These are phyloP conservation scores for Archips crataeganus DNA, from an alignment of 2,888 invertebrate genomes.

Conservation along the genomic window DNA sequence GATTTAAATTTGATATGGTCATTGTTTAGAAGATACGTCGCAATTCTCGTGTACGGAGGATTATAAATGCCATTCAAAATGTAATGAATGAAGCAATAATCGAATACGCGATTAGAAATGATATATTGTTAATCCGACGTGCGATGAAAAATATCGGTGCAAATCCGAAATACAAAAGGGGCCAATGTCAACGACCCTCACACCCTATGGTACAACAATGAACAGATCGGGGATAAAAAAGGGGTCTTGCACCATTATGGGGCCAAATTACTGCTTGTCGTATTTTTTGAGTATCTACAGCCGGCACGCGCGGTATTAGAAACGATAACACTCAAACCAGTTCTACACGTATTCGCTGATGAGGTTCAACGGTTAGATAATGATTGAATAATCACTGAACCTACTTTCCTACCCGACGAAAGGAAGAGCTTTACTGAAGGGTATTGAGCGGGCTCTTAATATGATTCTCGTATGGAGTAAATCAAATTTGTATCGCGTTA, in stretches of 20 bases:
- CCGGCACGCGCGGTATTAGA: conserved; percentile 57
- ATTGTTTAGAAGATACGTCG: conserved; percentile 50
- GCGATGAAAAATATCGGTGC: conserved; percentile 74
- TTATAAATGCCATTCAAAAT: conserved; percentile 49
- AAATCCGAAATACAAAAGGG: conserved; percentile 73
- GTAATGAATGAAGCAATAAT: conserved; percentile 51
- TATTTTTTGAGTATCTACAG: conserved; percentile 53
- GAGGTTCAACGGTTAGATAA: conserved; percentile 40
- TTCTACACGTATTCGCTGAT: conserved; percentile 24
- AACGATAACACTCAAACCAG: conserved; percentile 46
- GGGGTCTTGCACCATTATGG: conserved; percentile 77
- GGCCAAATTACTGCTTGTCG: conserved; percentile 72
- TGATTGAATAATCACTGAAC: conserved; percentile 32
- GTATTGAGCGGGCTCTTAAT: conserved; percentile 25
- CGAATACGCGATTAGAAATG: conserved; percentile 67
- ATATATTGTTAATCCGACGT: conserved; percentile 76
- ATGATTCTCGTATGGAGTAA: conserved; percentile 54
- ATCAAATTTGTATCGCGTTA: conserved; percentile 82
- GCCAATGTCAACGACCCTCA: conserved; percentile 82
- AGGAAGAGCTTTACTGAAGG: neutral
- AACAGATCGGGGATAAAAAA: conserved; percentile 70
- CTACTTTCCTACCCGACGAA: conserved; percentile 17
- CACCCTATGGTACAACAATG: conserved; percentile 78
- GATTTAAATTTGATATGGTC: conserved; percentile 22
- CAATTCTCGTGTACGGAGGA: conserved; percentile 53